phyloP scores from a whole-genome alignment of 2,888 invertebrate species.

The Diadromus collaris region DNA sequence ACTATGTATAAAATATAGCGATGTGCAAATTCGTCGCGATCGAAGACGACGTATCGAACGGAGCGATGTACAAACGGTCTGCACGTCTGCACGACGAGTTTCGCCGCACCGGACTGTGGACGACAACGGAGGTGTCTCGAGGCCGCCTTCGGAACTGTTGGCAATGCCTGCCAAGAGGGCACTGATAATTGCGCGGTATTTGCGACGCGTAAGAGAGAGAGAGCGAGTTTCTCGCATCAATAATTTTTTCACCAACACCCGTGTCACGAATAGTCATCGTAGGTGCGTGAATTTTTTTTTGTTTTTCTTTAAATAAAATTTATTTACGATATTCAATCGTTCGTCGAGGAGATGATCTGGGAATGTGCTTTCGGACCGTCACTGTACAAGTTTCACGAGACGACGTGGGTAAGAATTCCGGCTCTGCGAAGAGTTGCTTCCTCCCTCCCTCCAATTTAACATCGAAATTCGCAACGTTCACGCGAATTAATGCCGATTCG shows the following conservation, averaged over 20 bases:
- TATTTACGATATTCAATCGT: not conserved
- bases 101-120: constrained; percentile 10
- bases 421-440: not conserved
- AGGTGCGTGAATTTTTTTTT: not conserved
- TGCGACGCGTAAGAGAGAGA: not conserved
- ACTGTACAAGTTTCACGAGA: constrained; percentile 86
- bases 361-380: constrained; percentile 87
- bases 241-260: constrained; percentile 12
- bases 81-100: not conserved
- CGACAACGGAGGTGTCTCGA: not conserved
- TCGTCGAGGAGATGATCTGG: constrained; percentile 79
- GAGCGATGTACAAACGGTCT: not conserved
- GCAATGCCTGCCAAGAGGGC: constrained; percentile 3
- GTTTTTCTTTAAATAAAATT: not conserved
- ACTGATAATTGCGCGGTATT: constrained; percentile 36
- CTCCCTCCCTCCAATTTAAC: not conserved
- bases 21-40: not conserved
- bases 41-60: not conserved
- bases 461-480: not conserved
- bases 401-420: constrained; percentile 77
- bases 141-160: not conserved
- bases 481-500: not conserved
- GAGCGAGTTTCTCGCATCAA: constrained; percentile 28
- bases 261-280: constrained; percentile 31
- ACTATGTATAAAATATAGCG: not conserved